Conservation (phyloP, 2,113 vertebrate species). For the Odocoileus virginianus region DNA sequence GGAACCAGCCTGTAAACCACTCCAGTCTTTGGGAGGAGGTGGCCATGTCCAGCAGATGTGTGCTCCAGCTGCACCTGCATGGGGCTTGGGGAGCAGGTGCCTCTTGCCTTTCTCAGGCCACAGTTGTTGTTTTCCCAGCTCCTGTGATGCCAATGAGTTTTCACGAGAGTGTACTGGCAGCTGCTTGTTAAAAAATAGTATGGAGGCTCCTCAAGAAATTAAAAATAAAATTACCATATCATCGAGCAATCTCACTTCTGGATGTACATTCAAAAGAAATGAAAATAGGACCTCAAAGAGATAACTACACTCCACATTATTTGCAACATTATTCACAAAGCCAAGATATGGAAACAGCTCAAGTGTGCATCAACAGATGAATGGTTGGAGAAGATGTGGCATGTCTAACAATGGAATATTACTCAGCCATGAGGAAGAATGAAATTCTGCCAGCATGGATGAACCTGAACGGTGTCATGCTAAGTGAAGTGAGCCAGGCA, state of each 20-base stretch:
- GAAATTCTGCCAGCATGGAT: background rate
- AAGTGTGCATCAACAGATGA: background rate
- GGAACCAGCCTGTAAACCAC: background rate
- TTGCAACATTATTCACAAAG: background rate
- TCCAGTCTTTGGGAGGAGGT: background rate
- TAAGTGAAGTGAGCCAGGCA: background rate
- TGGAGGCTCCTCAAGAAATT: background rate
- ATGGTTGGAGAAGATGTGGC: background rate
- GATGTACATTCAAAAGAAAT: background rate
- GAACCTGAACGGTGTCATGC: background rate
- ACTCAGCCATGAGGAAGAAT: background rate
- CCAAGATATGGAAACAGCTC: background rate
- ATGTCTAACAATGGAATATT: background rate
- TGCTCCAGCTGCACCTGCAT: background rate
- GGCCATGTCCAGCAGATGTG: background rate
- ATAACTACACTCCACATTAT: too few species aligned
- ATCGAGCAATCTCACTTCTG: background rate
- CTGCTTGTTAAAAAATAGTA: background rate
- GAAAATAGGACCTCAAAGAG: background rate
- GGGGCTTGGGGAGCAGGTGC: background rate
- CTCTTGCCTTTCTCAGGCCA: background rate
- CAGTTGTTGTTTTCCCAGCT: background rate
- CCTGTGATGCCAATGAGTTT: background rate
- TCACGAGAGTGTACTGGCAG: background rate
- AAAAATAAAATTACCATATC: background rate